Base-by-base conservation (phyloP, 2,113 vertebrate species). In the Pyrgilauda ruficollis region DNA sequence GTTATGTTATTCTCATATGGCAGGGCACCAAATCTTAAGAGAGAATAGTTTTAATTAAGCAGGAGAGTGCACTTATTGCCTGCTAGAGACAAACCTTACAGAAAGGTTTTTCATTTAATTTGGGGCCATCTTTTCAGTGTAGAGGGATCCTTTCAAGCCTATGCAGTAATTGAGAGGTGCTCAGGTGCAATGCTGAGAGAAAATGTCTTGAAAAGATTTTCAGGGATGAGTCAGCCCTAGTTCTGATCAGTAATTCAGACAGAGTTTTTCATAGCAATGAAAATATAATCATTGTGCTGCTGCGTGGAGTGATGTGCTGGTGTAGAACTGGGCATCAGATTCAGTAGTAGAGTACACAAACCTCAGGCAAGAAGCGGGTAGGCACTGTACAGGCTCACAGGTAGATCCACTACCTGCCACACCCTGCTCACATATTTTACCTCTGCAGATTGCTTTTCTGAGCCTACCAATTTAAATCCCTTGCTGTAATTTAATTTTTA, bases 1-100 rank as follows among this genome's bases (percentile, higher is more conserved):
- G 9, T 76, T 83, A 44, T 21, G 22, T 75, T 85, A 69, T 56
- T 59, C 50, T 92, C 41, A 58, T 73, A 39, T 4, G 20, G 15
- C 31, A 58, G 33, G 63, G 8, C 79, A 88, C 9, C 49, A 73
- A 68, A 76, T 53, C 75, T 88, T 83, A 61, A 56, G 46, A 90
- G 33, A 90, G 14, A 79, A 22, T 26, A 69, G 4, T 62, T 93
- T 92, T 93, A 94, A 92, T 95, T 86, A 95, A 88, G 47, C 30
- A 61, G 49, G 41, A 78, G 74, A 56, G 50, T 61, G 10, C 28
- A 35, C 31, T 78, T 67, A 56, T 30, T 68, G 49, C 37, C 63
- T 64, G 23, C 66, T 43, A 44, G 62, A 90, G 70, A 75, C 69
- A 84, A 84, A 67, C 22, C 35, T 84, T 37, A 55, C 46, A 79